These are phyloP conservation scores for Acanthaster planci DNA, from an alignment of 35 echinoderm and acorn worm species.

Conservation along the genomic window DNA sequence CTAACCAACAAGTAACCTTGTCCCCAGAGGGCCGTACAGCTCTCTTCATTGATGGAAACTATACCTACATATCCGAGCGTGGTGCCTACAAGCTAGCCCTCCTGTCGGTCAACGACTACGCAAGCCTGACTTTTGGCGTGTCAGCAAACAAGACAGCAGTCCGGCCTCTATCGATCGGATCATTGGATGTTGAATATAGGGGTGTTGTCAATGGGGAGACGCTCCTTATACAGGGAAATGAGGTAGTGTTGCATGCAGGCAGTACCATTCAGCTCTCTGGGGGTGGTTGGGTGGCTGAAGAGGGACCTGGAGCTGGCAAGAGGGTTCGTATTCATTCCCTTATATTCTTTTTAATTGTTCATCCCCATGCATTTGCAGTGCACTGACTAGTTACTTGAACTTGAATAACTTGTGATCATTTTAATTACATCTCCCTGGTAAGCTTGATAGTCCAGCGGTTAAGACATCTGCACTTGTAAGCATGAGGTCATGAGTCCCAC, in stretches of 20 bases:
- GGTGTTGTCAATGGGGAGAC: slow-evolving; percentile 39
- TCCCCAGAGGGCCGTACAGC: slow-evolving; percentile 74
- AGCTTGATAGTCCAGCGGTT: too few species aligned
- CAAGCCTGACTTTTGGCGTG: slow-evolving; percentile 45
- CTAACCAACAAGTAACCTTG: slow-evolving; percentile 61
- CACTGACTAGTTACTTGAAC: too few species aligned
- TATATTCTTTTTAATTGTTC: too few species aligned
- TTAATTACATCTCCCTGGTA: too few species aligned
- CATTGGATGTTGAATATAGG: slow-evolving; percentile 72
- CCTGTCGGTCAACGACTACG: slow-evolving; percentile 56
- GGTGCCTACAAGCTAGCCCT: slow-evolving; percentile 77
- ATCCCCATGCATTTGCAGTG: too few species aligned
- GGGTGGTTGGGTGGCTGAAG: slow-evolving; percentile 40
- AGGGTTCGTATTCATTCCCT: slow-evolving; percentile 33
- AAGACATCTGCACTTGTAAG: too few species aligned
- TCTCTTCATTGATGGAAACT: slow-evolving; percentile 58
- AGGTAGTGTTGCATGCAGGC: slow-evolving; percentile 75
- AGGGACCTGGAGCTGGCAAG: slow-evolving; percentile 64
- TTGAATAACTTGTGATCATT: too few species aligned
- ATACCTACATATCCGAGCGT: slow-evolving; percentile 61
- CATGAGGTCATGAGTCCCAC: too few species aligned
- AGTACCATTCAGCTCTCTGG: slow-evolving; percentile 68
- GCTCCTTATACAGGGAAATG: slow-evolving; percentile 59
- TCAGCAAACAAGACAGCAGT: not conserved
- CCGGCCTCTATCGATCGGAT: slow-evolving; percentile 53